Evolutionary conservation across 2,888 invertebrate species (phyloP).

Genomic region (Athalia cordata): DNA sequence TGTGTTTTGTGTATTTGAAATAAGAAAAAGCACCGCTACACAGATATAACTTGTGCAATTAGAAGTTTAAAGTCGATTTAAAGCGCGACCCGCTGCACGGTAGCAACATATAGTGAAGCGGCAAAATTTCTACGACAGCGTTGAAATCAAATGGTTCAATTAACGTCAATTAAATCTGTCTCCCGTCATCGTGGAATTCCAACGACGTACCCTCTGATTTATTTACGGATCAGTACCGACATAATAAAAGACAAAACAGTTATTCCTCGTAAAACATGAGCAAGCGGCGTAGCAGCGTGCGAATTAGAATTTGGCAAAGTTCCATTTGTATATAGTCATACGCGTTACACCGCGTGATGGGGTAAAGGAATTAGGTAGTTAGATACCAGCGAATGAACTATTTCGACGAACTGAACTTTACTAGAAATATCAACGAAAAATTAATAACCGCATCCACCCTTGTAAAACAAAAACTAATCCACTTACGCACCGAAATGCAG

Average conservation of each 20-base stretch:
- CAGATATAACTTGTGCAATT: no score
- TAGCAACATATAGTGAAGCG: not conserved
- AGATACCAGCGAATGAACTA: no score
- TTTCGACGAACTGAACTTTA: no score
- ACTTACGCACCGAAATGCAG: no score
- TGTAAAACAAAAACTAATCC: no score
- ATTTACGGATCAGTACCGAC: not conserved
- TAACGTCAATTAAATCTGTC: slow-evolving; percentile 40
- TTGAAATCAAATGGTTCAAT: slow-evolving; percentile 32
- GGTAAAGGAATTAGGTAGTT: no score
- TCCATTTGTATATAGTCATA: slow-evolving; percentile 7
- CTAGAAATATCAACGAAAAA: no score
- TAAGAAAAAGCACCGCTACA: no score
- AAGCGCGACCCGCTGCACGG: not conserved
- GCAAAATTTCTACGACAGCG: slow-evolving; percentile 14
- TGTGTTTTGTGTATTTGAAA: no score
- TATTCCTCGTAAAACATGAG: slow-evolving; percentile 30
- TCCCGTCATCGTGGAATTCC: slow-evolving; percentile 6
- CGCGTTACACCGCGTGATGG: not conserved
- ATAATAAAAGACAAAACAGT: slow-evolving; percentile 7
- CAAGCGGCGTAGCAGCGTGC: not conserved
- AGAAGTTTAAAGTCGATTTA: no score
- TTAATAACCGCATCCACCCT: no score
- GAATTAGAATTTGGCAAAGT: slow-evolving; percentile 30
- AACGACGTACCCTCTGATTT: slow-evolving; percentile 1